Evolutionary conservation across 2,797 vertebrate species (phyloP).

Genomic region (Megaceryle alcyon): DNA sequence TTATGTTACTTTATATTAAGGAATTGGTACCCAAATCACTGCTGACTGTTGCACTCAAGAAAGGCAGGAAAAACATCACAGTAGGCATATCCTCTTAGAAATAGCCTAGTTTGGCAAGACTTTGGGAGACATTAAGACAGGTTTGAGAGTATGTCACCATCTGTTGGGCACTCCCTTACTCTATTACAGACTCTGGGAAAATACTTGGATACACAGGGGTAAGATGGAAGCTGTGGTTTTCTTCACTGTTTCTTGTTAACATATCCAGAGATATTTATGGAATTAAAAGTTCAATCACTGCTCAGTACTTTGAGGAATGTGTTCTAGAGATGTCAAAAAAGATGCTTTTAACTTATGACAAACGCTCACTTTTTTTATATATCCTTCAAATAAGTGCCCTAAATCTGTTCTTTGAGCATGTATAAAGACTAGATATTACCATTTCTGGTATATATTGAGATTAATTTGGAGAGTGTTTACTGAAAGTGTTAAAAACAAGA

Average conservation of each 20-base stretch:
- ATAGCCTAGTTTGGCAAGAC: neutral
- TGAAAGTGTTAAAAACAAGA: conserved; percentile 2
- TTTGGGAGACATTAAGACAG: neutral
- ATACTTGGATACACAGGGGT: rapidly evolving
- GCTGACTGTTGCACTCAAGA: neutral
- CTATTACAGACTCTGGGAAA: neutral
- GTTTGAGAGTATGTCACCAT: neutral
- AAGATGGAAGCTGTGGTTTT: neutral
- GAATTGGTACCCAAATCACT: neutral
- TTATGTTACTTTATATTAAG: neutral
- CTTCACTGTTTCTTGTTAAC: neutral
- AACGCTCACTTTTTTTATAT: neutral
- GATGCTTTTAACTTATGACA: neutral
- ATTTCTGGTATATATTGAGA: conserved; percentile 22
- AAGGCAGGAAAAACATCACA: neutral
- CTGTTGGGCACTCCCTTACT: neutral
- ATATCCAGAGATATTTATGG: neutral
- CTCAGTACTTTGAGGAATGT: neutral
- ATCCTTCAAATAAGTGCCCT: neutral
- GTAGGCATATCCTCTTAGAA: neutral
- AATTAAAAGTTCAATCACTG: neutral
- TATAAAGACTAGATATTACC: neutral
- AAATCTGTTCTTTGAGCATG: conserved; percentile 6
- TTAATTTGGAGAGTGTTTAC: neutral
- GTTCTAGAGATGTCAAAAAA: neutral